Base-by-base conservation (phyloP, 2,113 vertebrate genomes). In the Diglossa brunneiventris region DNA sequence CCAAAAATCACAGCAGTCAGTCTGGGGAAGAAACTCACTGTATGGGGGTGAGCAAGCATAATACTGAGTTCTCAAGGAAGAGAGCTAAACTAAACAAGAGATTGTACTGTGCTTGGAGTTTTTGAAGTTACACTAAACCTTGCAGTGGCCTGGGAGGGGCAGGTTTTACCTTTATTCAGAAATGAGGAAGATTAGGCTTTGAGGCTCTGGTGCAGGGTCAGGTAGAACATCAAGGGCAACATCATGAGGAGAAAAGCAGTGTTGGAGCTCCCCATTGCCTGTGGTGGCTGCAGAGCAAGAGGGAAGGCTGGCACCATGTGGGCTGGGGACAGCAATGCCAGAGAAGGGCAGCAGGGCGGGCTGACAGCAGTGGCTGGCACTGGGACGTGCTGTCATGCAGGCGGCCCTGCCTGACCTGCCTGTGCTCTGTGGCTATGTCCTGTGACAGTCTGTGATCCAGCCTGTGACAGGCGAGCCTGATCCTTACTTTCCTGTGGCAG, bases 401-500 rank as follows among this genome's bases (percentile, higher is more conserved):
- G 78, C 72, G 67, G 63, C 39, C 20, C 35, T 53, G 69, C 66
- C 41, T 50, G 82, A 49, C 52, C 66, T 27, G 44, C 22, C 37
- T 20, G 35, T 26, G 66, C 64, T 44, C 31, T 15, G 28, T 53
- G 87, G 64, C 37, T 30, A 11, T 4, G 6, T 62, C 46, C 66
- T 20, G 67, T 35, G 63, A 69, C 73, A 61, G 55, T 56, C 46
- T 59, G 83, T 27, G 62, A 50, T 49, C 44, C 72, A 67, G 53
- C 49, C 27, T 19, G 23, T 35, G 30, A 20, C 11, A 4, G n/a
- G n/a, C 3, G 2, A 79, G 47, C 37, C 84, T 70, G 82, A 91
- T 47, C 50, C 61, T 80, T 59, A 24, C 42, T 96, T 89, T 93
- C 88, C 91, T 75, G 12, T 93, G 96, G 95, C 98, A 99, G 99